Evolutionary conservation across 2,113 vertebrate genomes (phyloP).

Genomic region (Blennius ocellaris): DNA sequence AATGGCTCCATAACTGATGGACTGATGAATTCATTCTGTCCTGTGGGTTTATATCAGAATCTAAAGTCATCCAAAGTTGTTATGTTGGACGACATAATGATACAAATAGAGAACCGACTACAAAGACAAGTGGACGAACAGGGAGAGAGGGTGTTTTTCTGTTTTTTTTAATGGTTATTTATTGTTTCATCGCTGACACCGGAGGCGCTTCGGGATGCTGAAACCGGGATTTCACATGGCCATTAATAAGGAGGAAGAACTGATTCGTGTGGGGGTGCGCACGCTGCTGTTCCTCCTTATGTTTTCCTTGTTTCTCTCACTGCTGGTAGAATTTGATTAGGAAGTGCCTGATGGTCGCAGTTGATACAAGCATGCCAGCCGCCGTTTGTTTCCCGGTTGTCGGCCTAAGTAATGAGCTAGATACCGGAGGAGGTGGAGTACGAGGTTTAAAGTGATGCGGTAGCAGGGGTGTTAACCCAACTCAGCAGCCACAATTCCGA

Average conservation of each 20-base stretch:
- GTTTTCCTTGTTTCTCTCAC: constrained; percentile 17
- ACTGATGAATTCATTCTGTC: constrained; percentile 9
- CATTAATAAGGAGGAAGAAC: constrained; percentile 46
- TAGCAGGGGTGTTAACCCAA: constrained; percentile 23
- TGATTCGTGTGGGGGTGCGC: background rate
- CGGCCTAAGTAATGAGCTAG: constrained; percentile 60
- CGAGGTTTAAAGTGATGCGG: background rate
- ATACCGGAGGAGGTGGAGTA: background rate
- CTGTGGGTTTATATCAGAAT: constrained; percentile 5
- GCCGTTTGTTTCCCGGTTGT: constrained; percentile 55
- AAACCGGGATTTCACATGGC: constrained; percentile 50
- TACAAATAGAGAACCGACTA: background rate
- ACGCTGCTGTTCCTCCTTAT: constrained; percentile 16
- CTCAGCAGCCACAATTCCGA: constrained; percentile 52
- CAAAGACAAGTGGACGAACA: background rate
- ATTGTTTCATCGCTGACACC: constrained; percentile 50
- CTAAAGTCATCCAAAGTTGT: constrained; percentile 5
- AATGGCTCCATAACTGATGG: background rate
- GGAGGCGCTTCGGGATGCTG: constrained; percentile 53
- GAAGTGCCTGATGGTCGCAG: constrained; percentile 15
- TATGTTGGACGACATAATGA: constrained; percentile 1
- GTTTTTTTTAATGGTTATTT: constrained; percentile 66
- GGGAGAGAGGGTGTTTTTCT: background rate
- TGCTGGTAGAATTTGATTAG: constrained; percentile 43
- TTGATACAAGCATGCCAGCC: constrained; percentile 41